Evolutionary conservation across 2,888 invertebrate genomes (phyloP), one percentile per base, ranked within the genome.

Genomic region (Cylloceria caligata): DNA sequence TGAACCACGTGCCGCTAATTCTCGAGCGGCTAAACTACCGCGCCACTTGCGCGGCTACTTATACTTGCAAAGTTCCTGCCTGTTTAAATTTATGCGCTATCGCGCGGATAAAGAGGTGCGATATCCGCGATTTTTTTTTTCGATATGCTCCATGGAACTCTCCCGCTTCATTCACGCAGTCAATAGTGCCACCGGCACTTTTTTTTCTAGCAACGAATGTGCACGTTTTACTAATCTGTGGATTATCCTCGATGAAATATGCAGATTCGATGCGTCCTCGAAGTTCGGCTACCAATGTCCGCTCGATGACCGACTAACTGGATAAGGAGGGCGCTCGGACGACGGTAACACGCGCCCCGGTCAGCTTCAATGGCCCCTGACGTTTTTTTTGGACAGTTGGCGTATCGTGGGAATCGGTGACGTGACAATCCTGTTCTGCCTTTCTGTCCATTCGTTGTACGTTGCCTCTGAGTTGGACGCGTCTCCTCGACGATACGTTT

Each of bases 351-450:
- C 81, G 84, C 83, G 87, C 73, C 82, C 57, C 80, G 69, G 78
- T 78, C 83, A 57, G 49, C 80, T 75, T 64, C 74, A 69, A 83
- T 74, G 76, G 79, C 71, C 64, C 81, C 57, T 83, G 49, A 83
- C 73, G 76, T 78, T 73, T 84, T n/a, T 85, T 84, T 84, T 78
- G 78, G 81, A 67, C 71, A 81, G 62, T 73, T 82, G 69, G 72
- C 78, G 75, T 81, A 84, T 86, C 86, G 86, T 86, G 86, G 86
- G 86, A 86, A 86, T 85, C 86, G 81, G 81, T 86, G 85, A 86
- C 85, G 86, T 86, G 86, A 86, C 86, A 81, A 82, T 82, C 82
- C 82, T 82, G 82, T 82, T 79, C 82, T 72, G 82, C 79, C 82
- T 79, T 75, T 79, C 71, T 71, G 82, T 75, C 75, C 78, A 52